These are phyloP conservation scores for Vanessa tameamea DNA, from an alignment of 1,140 invertebrate genomes.

Conservation along the genomic window DNA sequence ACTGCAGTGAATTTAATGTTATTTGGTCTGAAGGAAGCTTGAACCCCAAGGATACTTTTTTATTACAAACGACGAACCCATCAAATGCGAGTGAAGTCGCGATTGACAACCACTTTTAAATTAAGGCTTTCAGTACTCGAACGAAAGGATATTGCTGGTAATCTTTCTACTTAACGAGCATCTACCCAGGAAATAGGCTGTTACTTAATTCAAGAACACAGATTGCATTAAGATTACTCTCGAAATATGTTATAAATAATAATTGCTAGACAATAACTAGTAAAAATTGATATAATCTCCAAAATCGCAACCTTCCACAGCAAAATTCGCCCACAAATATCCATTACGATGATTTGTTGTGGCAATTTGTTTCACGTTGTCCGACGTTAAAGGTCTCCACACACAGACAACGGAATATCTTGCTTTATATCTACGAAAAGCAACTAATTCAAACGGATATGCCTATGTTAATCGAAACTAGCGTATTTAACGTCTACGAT, in stretches of 20 bases:
- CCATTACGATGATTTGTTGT: constrained; percentile 32
- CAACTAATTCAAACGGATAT: neutral
- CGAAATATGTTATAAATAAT: constrained; percentile 9
- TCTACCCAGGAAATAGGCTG: neutral
- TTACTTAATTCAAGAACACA: neutral
- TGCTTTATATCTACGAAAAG: neutral
- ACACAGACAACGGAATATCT: neutral
- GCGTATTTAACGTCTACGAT: no score
- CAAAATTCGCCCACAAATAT: constrained; percentile 26
- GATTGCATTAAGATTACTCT: constrained; percentile 28
- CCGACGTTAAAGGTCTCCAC: constrained; percentile 19
- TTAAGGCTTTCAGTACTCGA: no score
- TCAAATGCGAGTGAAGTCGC: no score
- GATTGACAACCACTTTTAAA: no score
- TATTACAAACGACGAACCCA: no score
- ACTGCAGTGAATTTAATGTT: no score
- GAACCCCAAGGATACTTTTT: no score
- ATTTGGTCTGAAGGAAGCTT: no score
- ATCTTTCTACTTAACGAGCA: no score
- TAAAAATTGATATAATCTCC: constrained; percentile 28
- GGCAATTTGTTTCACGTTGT: constrained; percentile 30
- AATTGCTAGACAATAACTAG: constrained; percentile 24
- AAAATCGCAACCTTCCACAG: constrained; percentile 26
- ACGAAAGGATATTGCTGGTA: no score
- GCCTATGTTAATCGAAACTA: no score